Evolutionary conservation across 2,888 invertebrate species (phyloP).

Genomic region (Caenorhabditis doughertyi): DNA sequence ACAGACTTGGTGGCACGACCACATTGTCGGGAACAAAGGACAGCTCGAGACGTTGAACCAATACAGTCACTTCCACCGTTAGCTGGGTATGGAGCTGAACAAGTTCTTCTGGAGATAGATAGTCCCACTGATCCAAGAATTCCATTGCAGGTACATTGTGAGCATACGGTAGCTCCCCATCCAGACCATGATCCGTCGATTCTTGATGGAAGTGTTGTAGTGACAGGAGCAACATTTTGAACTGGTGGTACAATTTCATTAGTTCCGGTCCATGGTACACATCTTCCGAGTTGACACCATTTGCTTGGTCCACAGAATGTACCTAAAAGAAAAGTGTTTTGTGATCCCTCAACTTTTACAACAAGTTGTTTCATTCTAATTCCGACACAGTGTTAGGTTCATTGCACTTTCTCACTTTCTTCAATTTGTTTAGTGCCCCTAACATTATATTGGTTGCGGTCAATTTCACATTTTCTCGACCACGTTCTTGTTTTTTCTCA

Average conservation of each 20-base stretch:
- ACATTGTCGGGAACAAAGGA: slow-evolving; percentile 79
- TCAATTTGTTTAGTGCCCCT: slow-evolving; percentile 41
- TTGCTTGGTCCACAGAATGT: slow-evolving; percentile 81
- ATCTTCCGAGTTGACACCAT: slow-evolving; percentile 82
- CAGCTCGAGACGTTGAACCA: slow-evolving; percentile 76
- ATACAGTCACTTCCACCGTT: slow-evolving; percentile 82
- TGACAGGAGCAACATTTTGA: slow-evolving; percentile 46
- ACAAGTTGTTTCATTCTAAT: slow-evolving; percentile 20
- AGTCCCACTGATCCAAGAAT: slow-evolving; percentile 70
- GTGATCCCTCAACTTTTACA: slow-evolving; percentile 18
- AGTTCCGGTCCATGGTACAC: slow-evolving; percentile 80
- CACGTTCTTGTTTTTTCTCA: slow-evolving; percentile 21
- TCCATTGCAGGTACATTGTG: slow-evolving; percentile 77
- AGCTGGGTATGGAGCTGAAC: slow-evolving; percentile 79
- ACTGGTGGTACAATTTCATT: slow-evolving; percentile 62
- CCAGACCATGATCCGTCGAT: slow-evolving; percentile 81
- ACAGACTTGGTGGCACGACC: slow-evolving; percentile 71
- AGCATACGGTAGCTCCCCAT: slow-evolving; percentile 78
- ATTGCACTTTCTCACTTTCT: slow-evolving; percentile 48
- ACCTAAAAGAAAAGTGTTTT: slow-evolving; percentile 61
- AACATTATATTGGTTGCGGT: slow-evolving; percentile 41
- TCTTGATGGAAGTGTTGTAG: slow-evolving; percentile 58
- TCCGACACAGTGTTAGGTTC: slow-evolving; percentile 34
- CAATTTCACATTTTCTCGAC: slow-evolving; percentile 49
- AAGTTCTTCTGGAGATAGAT: slow-evolving; percentile 71